These are phyloP conservation scores for Plagodis pulveraria DNA, from an alignment of 2,888 invertebrate genomes.

Conservation along the genomic window DNA sequence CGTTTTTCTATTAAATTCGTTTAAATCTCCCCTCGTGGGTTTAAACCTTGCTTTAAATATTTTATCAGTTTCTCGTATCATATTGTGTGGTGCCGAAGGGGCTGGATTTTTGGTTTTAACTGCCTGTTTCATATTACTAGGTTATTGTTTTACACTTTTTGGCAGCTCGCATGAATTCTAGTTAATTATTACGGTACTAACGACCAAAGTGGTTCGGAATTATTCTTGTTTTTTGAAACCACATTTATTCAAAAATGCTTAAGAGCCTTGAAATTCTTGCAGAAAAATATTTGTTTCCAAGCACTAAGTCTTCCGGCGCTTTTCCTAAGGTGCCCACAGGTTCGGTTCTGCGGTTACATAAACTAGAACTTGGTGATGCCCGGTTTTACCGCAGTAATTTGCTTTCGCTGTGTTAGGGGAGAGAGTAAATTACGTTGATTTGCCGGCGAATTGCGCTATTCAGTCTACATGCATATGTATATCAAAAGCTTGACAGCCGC, in stretches of 20 bases:
- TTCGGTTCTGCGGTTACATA: constrained; percentile 53
- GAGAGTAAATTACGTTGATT: constrained; percentile 33
- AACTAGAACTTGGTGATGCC: constrained; percentile 45
- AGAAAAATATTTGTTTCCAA: too few species aligned
- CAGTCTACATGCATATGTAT: constrained; percentile 26
- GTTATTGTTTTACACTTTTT: constrained; percentile 29
- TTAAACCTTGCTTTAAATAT: constrained; percentile 77
- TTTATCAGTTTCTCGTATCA: constrained; percentile 77
- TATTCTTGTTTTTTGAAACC: too few species aligned
- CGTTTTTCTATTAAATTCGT: constrained; percentile 72
- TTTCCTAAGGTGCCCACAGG: not conserved
- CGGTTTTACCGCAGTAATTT: constrained; percentile 51
- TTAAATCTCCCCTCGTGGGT: constrained; percentile 63
- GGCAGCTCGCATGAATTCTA: constrained; percentile 12
- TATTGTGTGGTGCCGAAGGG: constrained; percentile 77
- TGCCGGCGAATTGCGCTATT: constrained; percentile 31
- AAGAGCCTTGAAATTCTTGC: too few species aligned
- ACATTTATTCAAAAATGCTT: too few species aligned
- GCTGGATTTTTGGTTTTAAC: constrained; percentile 60
- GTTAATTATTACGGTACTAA: not conserved
- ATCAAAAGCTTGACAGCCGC: constrained; percentile 30
- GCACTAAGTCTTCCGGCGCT: not conserved
- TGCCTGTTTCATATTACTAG: constrained; percentile 56
- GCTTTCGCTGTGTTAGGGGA: constrained; percentile 26
- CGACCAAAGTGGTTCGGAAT: too few species aligned